Conservation (phyloP, 2,888 invertebrate genomes). For the Hydriomena furcata region DNA sequence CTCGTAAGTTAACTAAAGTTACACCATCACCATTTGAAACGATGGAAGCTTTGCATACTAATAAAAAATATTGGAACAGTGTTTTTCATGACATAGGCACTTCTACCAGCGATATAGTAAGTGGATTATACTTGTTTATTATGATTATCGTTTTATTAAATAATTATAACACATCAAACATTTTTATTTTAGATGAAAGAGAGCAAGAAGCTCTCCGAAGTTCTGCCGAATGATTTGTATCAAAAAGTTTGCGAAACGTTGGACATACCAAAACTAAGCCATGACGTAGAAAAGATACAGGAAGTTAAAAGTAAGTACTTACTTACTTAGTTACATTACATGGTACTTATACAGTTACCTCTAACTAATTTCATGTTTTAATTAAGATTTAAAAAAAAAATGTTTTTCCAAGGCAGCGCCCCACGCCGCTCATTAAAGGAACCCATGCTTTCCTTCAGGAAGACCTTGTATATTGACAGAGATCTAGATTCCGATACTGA, state of each 20-base stretch:
- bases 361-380: too few relatives aligned
- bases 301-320: conserved; percentile 42
- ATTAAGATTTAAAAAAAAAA: too few relatives aligned
- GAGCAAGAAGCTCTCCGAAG: conserved; percentile 57
- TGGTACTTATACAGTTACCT: too few relatives aligned
- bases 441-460: conserved; percentile 63
- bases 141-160: background rate
- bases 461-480: conserved; percentile 59
- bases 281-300: conserved; percentile 10
- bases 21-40: conserved; percentile 59
- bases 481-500: conserved; percentile 74
- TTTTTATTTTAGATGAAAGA: conserved; percentile 48
- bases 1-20: conserved; percentile 57
- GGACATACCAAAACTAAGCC: conserved; percentile 47
- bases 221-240: conserved; percentile 64
- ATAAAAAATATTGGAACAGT: conserved; percentile 66
- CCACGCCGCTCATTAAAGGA: conserved; percentile 50
- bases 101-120: conserved; percentile 20
- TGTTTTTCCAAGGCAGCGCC: conserved; percentile 32
- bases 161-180: background rate
- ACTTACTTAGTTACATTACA: too few relatives aligned
- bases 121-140: background rate
- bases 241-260: conserved; percentile 65
- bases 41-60: conserved; percentile 53
- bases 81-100: conserved; percentile 52